Percentiles rank a stretch among this genome's conserved stretches.
Evolutionary conservation across 2,113 vertebrate genomes (phyloP).

Genomic region (Amphiprion ocellaris): DNA sequence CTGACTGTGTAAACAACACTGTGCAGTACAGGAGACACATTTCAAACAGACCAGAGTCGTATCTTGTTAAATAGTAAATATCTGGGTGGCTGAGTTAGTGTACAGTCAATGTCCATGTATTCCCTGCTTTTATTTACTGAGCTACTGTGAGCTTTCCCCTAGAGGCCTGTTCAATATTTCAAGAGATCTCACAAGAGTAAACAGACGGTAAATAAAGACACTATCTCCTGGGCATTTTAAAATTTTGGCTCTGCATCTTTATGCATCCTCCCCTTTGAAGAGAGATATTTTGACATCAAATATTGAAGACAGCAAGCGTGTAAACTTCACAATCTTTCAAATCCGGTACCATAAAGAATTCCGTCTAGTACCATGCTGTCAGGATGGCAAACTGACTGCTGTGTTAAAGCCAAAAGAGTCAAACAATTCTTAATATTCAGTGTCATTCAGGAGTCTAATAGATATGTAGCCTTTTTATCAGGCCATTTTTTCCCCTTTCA

Average conservation of each 20-base stretch:
- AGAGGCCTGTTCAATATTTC: conserved; percentile 78
- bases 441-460: conserved; percentile 50
- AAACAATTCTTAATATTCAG: conserved; percentile 35
- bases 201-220: conserved; percentile 78
- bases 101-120: conserved; percentile 39
- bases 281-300: conserved; percentile 76
- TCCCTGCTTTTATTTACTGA: conserved; percentile 58
- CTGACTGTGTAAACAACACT: conserved; percentile 42
- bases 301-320: conserved; percentile 63
- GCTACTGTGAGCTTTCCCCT: conserved; percentile 43
- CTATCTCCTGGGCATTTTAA: conserved; percentile 65
- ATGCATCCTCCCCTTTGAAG: conserved; percentile 65
- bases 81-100: conserved; percentile 20
- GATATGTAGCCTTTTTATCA: conserved; percentile 29
- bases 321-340: conserved; percentile 32
- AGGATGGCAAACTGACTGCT: conserved; percentile 31
- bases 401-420: conserved; percentile 36
- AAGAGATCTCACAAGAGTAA: conserved; percentile 68
- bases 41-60: conserved; percentile 45
- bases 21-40: conserved; percentile 7
- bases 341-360: conserved; percentile 39
- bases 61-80: conserved; percentile 45
- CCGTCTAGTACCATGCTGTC: conserved; percentile 17
- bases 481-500: conserved; percentile 9
- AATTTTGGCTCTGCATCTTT: conserved; percentile 71